Evolutionary conservation across 2,888 invertebrate species (phyloP).

Genomic region (Arrhopalites spinosus): DNA sequence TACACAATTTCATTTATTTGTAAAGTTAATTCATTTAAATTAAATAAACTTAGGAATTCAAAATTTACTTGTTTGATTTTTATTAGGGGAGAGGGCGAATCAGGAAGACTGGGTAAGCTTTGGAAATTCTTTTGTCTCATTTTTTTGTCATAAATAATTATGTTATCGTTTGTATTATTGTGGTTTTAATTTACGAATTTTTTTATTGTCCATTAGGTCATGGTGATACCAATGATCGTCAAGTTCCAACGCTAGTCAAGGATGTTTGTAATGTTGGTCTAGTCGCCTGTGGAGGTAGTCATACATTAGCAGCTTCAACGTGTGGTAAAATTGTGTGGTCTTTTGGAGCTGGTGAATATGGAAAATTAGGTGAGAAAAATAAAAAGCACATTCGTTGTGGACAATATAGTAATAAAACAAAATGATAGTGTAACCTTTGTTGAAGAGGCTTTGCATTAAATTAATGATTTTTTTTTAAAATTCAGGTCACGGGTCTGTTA

Average conservation of each 20-base stretch:
- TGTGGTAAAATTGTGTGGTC: conserved; percentile 67
- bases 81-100: not conserved
- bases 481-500: conserved; percentile 63
- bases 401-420: not conserved
- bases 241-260: conserved; percentile 66
- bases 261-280: conserved; percentile 66
- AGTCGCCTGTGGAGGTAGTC: conserved; percentile 66
- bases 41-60: too few species aligned
- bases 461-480: too few species aligned
- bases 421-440: not conserved
- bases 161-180: not conserved
- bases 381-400: not conserved
- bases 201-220: conserved; percentile 61
- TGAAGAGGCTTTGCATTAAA: too few species aligned
- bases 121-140: not conserved
- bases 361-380: conserved; percentile 61
- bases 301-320: conserved; percentile 64
- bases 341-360: conserved; percentile 66
- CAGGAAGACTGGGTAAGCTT: not conserved
- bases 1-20: conserved; percentile 30
- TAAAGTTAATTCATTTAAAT: too few species aligned
- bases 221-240: conserved; percentile 66
- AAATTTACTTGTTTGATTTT: not conserved
- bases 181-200: too few species aligned
- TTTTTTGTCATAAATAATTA: not conserved